Conservation (phyloP, 2,888 invertebrate species). For the Eupithecia subfuscata region DNA sequence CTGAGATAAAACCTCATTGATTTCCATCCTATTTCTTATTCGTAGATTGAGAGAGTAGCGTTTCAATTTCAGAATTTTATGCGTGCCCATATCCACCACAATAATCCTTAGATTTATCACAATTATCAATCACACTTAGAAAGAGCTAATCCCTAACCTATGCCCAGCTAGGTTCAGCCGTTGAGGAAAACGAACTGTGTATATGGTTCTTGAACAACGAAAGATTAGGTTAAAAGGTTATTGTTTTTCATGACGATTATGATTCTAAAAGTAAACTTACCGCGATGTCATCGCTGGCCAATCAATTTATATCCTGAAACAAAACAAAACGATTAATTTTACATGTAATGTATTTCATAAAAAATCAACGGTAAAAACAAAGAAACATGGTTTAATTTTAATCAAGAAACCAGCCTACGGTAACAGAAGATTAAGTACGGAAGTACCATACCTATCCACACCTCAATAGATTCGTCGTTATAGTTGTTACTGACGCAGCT, state of each 20-base stretch:
- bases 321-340: constrained; percentile 32
- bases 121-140: background rate
- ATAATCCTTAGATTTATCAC: background rate
- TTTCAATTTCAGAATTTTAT: background rate
- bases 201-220: too few relatives aligned
- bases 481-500: background rate
- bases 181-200: background rate
- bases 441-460: background rate
- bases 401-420: background rate
- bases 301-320: constrained; percentile 61
- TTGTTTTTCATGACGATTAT: too few relatives aligned
- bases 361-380: background rate
- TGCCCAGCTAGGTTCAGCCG: background rate
- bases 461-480: background rate
- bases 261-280: constrained; percentile 53
- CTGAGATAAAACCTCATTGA: too few relatives aligned
- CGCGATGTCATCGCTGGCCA: constrained; percentile 67
- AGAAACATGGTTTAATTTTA: background rate
- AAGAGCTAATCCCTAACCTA: too few relatives aligned
- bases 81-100: background rate
- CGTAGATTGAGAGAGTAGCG: background rate
- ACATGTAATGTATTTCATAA: background rate
- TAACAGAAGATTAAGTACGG: background rate
- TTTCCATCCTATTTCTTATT: background rate
- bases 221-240: background rate